Conservation (phyloP, 2,888 invertebrate species). For the Drosophila multiciliata region DNA sequence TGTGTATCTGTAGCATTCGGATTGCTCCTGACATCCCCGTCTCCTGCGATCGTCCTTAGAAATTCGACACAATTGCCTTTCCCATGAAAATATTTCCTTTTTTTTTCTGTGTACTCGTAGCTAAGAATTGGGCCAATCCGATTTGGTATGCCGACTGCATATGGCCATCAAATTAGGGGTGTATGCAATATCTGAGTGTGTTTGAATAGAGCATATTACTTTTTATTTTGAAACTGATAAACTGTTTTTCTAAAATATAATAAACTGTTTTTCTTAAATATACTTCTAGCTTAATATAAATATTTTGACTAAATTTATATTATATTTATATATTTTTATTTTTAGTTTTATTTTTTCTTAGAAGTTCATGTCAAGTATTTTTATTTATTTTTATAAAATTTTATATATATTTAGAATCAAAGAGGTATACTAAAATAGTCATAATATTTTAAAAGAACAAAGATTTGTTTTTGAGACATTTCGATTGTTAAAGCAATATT, state of each 20-base stretch:
- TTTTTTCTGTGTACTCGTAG: constrained; percentile 21
- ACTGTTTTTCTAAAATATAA: not conserved
- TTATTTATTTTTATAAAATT: not conserved
- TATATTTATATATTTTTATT: not conserved
- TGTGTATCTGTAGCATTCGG: constrained; percentile 12
- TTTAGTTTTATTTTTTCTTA: not conserved
- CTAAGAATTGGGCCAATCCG: constrained; percentile 34
- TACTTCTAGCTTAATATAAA: too few relatives aligned
- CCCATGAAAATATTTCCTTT: constrained; percentile 24
- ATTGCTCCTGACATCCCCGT: constrained; percentile 5
- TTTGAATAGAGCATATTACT: not conserved
- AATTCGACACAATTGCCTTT: constrained; percentile 44
- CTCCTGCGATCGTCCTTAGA: constrained; percentile 18
- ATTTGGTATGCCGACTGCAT: constrained; percentile 25
- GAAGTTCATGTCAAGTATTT: not conserved
- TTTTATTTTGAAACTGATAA: too few relatives aligned
- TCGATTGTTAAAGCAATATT: not conserved
- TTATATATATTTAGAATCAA: not conserved
- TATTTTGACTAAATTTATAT: not conserved
- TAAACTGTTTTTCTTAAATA: too few relatives aligned
- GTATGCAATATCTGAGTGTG: not conserved
- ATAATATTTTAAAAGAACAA: not conserved
- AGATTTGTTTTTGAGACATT: not conserved
- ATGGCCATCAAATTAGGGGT: not conserved
- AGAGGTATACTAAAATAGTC: not conserved